phyloP scores from a whole-genome alignment of 92 coral and sea anemone species.

The Epizoanthus ramosus region DNA sequence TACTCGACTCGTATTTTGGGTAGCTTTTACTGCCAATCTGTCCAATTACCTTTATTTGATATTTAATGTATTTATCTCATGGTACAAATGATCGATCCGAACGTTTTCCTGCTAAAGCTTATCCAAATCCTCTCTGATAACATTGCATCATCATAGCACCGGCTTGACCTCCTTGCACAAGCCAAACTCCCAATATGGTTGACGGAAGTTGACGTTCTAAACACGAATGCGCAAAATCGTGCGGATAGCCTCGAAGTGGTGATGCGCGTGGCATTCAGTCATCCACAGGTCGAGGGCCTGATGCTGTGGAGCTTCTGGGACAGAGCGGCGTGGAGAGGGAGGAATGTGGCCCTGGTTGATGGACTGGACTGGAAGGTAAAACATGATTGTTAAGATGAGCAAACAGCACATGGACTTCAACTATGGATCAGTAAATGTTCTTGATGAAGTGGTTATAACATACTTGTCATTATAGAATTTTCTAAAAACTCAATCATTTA shows the following conservation, averaged over 20 bases:
- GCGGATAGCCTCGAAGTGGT: slow-evolving; percentile 80
- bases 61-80: no score
- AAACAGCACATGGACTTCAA: no score
- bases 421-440: neutral
- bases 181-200: slow-evolving; percentile 81
- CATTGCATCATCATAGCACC: slow-evolving; percentile 41
- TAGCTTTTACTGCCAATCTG: no score
- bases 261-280: slow-evolving; percentile 87
- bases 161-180: slow-evolving; percentile 65
- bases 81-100: no score
- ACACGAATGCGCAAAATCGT: slow-evolving; percentile 60
- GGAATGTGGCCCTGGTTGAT: slow-evolving; percentile 75
- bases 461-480: no score
- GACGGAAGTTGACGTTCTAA: slow-evolving; percentile 86
- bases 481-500: no score
- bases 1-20: no score
- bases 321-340: slow-evolving; percentile 78
- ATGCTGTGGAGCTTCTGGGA: slow-evolving; percentile 89
- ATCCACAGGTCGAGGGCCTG: slow-evolving; percentile 73
- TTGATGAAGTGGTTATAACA: neutral
- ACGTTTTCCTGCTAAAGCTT: no score
- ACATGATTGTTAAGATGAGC: neutral
- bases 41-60: no score
- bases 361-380: slow-evolving; percentile 74
- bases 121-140: neutral